phyloP scores from a whole-genome alignment of 2,113 vertebrate species.

The Erpornis zantholeuca region DNA sequence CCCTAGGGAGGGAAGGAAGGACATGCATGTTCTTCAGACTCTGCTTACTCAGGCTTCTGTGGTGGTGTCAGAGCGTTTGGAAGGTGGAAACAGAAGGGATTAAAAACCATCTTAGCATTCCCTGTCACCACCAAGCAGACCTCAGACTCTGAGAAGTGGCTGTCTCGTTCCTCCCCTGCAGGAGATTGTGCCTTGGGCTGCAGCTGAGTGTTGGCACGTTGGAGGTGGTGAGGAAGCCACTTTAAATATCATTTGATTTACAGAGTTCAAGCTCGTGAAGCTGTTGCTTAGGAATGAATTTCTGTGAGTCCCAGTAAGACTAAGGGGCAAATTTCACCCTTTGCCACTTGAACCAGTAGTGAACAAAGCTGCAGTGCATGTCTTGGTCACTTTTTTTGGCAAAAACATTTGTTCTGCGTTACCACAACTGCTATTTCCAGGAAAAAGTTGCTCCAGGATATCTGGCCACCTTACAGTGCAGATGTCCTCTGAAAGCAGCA shows the following conservation, averaged over 20 bases:
- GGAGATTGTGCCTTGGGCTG: neutral
- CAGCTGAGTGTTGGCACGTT: neutral
- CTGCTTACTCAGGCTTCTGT: neutral
- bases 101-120: neutral
- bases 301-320: neutral
- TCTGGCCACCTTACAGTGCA: neutral
- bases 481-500: neutral
- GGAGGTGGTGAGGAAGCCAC: neutral
- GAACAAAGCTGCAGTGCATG: neutral
- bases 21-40: neutral
- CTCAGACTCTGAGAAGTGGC: neutral
- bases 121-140: fast-evolving
- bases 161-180: neutral
- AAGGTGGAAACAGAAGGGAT: neutral
- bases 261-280: neutral
- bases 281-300: neutral
- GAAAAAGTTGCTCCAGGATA: neutral
- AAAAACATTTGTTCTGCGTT: neutral
- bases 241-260: neutral
- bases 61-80: neutral
- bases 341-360: neutral
- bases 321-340: neutral
- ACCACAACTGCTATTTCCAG: neutral
- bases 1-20: neutral
- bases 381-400: neutral